phyloP scores from a whole-genome alignment of 2,888 invertebrate genomes.

The Tigriopus californicus region DNA sequence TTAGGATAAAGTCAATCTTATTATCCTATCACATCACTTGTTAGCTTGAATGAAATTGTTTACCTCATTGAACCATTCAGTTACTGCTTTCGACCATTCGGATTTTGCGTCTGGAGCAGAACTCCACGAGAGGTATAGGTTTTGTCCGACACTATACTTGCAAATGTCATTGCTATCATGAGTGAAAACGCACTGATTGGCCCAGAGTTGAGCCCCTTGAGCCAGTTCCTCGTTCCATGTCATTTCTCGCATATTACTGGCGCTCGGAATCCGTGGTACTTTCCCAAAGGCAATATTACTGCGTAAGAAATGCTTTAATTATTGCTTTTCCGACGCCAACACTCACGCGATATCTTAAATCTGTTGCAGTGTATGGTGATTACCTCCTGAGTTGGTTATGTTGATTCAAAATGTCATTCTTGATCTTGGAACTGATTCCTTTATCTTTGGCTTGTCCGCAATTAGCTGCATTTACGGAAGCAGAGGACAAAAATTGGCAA shows the following conservation, averaged over 20 bases:
- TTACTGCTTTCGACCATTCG: too few relatives aligned
- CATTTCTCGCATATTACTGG: background rate
- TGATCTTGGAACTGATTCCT: background rate
- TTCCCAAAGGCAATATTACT: too few relatives aligned
- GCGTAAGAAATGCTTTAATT: too few relatives aligned
- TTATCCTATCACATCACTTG: too few relatives aligned
- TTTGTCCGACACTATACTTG: slow-evolving; percentile 5
- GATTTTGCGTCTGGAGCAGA: too few relatives aligned
- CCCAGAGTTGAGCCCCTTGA: slow-evolving; percentile 2
- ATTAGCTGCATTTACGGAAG: background rate
- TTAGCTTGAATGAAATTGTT: too few relatives aligned
- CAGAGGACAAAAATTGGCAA: background rate
- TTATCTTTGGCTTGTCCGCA: background rate
- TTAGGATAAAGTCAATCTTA: too few relatives aligned
- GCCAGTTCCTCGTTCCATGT: slow-evolving; percentile 4
- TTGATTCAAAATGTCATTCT: background rate
- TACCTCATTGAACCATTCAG: too few relatives aligned
- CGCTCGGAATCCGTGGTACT: background rate
- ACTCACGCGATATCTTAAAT: background rate
- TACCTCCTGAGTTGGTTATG: slow-evolving; percentile 4
- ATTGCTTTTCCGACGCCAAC: too few relatives aligned
- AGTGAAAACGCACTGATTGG: background rate
- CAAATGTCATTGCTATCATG: background rate
- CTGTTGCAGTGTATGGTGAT: background rate
- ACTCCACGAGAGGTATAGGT: background rate